phyloP scores from a whole-genome alignment of 2,797 vertebrate species.

The Nasua narica region DNA sequence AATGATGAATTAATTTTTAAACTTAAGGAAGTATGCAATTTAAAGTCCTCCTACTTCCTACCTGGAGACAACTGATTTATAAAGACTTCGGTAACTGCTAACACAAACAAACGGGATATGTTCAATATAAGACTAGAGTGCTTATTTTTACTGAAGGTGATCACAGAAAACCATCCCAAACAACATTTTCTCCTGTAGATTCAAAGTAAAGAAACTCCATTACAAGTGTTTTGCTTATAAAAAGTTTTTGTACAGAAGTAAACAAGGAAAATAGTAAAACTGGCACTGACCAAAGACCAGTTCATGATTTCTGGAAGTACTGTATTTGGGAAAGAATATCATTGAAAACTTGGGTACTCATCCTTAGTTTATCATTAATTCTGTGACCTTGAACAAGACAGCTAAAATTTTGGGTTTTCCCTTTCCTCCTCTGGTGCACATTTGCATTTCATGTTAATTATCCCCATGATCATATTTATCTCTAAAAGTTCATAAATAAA shows the following conservation, averaged over 20 bases:
- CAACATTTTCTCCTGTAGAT: neutral
- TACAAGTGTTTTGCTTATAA: conserved; percentile 23
- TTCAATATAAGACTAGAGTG: neutral
- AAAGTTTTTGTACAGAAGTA: neutral
- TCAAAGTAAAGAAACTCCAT: conserved; percentile 13
- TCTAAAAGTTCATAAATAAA: neutral
- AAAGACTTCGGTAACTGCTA: conserved; percentile 15
- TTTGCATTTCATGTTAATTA: neutral
- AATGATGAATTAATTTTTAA: conserved; percentile 47
- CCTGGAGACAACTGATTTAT: neutral
- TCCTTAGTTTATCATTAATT: neutral
- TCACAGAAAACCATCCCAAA: neutral
- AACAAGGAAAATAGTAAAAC: neutral
- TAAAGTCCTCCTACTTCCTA: conserved; percentile 22
- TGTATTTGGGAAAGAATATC: neutral
- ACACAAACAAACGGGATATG: neutral
- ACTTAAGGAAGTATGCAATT: conserved; percentile 14
- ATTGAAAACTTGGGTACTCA: neutral
- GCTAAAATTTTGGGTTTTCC: neutral
- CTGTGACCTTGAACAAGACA: neutral
- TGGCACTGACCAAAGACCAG: neutral
- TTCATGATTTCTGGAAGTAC: neutral
- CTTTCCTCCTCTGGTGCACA: neutral
- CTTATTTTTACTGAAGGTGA: conserved; percentile 6
- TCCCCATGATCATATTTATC: neutral